phyloP scores from a whole-genome alignment of 2,113 vertebrate genomes.

The Phalacrocorax pelagicus region DNA sequence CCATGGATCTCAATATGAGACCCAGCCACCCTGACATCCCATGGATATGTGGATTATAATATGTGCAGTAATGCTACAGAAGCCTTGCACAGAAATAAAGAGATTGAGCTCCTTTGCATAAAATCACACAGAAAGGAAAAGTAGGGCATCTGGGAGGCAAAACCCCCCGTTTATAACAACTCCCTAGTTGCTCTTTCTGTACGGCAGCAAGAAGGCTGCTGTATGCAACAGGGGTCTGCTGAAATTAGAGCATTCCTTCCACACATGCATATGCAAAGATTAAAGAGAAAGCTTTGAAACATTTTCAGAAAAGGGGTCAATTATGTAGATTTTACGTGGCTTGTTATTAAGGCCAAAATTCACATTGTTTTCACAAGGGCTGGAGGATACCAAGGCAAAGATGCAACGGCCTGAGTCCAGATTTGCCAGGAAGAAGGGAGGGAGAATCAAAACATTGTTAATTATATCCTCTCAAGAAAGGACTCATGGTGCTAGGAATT shows the following conservation, averaged over 20 bases:
- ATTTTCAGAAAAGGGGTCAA: conserved; percentile 64
- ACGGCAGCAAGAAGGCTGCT: neutral
- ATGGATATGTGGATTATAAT: neutral
- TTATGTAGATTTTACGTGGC: conserved; percentile 67
- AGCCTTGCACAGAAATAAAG: neutral
- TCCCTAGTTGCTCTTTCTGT: conserved; percentile 11
- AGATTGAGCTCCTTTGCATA: neutral
- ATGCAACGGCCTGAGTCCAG: neutral
- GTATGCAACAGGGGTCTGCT: conserved; percentile 9
- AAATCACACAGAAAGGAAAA: conserved; percentile 24
- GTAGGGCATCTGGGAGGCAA: conserved; percentile 14
- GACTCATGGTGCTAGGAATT: neutral
- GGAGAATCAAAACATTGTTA: conserved; percentile 41
- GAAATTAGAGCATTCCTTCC: conserved; percentile 41
- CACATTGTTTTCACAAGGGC: conserved; percentile 8
- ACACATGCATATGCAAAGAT: conserved; percentile 54
- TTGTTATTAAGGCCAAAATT: conserved; percentile 64
- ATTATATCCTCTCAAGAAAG: conserved; percentile 38
- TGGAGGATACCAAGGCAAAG: conserved; percentile 29
- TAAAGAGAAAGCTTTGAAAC: conserved; percentile 59
- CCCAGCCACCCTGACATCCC: neutral
- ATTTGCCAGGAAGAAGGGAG: neutral
- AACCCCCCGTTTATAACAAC: neutral
- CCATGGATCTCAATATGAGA: neutral
- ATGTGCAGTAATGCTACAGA: rapidly evolving